Evolutionary conservation across 2,888 invertebrate genomes (phyloP), one percentile per base, ranked within the genome.

Genomic region (Rosalia funebris): DNA sequence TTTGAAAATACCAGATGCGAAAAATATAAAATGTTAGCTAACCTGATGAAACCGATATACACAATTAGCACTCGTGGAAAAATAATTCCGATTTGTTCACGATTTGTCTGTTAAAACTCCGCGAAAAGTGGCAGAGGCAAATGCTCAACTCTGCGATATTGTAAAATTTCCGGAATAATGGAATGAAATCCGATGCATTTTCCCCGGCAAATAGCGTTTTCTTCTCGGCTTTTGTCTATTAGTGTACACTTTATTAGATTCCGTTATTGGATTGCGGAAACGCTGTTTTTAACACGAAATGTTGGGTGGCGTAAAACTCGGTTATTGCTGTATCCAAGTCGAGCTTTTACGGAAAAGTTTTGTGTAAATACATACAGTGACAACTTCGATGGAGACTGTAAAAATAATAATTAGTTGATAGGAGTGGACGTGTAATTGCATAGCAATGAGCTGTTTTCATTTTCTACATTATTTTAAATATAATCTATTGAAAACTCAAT

Each of bases 241-340:
- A 42, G 41, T 32, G 14, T 53, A 42, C 53, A 31, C 31, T 42
- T 53, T 41, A 53, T 53, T 53, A 42, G 53, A 53, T 53, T 53
- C 15, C 42, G 16, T 42, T 53, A 53, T 53, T 41, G 53, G 53
- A 53, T 53, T 53, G 53, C 42, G 53, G 53, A 41, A 53, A 53
- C 32, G 53, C 42, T 20, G 42, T 53, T 53, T 53, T 53, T 53
- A 53, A 53, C 53, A 31, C 53, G 53, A 32, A 53, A 53, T 42
- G 42, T 41, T 53, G 53, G 41, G 53, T 31, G 32, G 41, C 53
- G n/a, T 42, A 17, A 42, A 53, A 53, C 53, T 53, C 15, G 20
- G 53, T 53, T 53, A 53, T 42, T 25, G 14, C 53, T 20, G 16
- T 17, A 42, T 53, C 53, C 10, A 32, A 31, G 14, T 46, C n/a